Base-by-base conservation (phyloP, 2,797 vertebrate genomes). In the Miichthys miiuy region DNA sequence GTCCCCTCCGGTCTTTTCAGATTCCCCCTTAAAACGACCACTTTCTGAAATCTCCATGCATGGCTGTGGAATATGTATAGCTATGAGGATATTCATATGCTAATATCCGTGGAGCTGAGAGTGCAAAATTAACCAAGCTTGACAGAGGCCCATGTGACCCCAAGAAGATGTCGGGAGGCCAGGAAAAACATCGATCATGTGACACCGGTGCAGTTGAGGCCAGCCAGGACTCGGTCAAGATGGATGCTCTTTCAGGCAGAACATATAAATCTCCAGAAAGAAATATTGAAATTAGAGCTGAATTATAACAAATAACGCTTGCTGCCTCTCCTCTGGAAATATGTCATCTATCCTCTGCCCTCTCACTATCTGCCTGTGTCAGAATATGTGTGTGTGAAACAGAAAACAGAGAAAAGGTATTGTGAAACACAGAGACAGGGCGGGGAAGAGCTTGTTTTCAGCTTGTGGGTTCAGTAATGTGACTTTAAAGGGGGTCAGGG, bases 41-140 rank as follows among this genome's bases (percentile, higher is more conserved):
- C 80, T 90, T 91, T 90, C 82, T 73, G 70, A 91, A 89, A 88
- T 85, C 86, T 84, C 76, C 54, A 84, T 90, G 90, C 89, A 83
- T 89, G 86, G 82, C 87, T 81, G 87, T 82, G 77, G 91, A 91
- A 90, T 93, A 91, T 91, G 85, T 91, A 91, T 87, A 72, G 82
- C 84, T 79, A 88, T 77, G 84, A 85, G 88, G 82, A 91, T 82
- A 93, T 93, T 95, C 92, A 92, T 92, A 95, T 94, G 93, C 89
- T 92, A 95, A 94, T 94, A 76, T 79, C 52, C 17, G 78, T 27
- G 56, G 72, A 86, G 91, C 87, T 90, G 90, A 87, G 91, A 89
- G 89, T 74, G 89, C 82, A 79, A 92, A 94, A 93, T 93, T 91
- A 94, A 92, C 91, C 93, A 91, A 90, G 93, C 93, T 91, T 94